Percentiles rank a stretch among this genome's conserved stretches.
Evolutionary conservation across 2,113 vertebrate species (phyloP).

Genomic region (Falcunculus frontatus): DNA sequence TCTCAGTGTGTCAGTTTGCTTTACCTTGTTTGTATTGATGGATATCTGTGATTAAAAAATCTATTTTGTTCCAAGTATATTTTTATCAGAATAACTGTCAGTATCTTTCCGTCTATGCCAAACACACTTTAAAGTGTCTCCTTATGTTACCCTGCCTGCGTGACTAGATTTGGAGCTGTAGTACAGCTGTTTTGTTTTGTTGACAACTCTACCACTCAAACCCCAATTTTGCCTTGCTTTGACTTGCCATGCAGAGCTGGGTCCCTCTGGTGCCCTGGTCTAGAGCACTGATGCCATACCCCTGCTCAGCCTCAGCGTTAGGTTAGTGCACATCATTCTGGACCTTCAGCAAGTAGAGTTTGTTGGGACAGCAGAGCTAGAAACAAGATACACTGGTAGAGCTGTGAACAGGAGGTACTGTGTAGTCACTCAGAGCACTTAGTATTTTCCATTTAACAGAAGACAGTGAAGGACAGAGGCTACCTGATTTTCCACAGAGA

Average conservation of each 20-base stretch:
- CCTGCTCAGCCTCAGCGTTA: neutral
- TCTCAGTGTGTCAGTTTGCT: neutral
- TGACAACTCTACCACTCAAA: neutral
- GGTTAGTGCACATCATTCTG: neutral
- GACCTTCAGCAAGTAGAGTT: neutral
- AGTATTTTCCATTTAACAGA: neutral
- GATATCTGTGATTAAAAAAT: neutral
- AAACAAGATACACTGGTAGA: neutral
- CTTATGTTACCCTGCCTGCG: neutral
- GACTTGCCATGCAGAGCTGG: neutral
- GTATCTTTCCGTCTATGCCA: neutral
- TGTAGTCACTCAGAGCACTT: neutral
- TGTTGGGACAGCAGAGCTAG: neutral
- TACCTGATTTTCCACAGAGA: neutral
- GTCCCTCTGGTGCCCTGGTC: neutral
- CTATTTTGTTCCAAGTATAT: conserved; percentile 16
- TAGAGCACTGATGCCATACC: neutral
- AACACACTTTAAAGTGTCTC: neutral
- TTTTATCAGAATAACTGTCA: conserved; percentile 27
- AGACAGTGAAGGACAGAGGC: neutral
- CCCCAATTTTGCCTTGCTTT: neutral
- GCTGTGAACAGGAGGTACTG: neutral
- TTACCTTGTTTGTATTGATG: conserved; percentile 10
- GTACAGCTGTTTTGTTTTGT: neutral
- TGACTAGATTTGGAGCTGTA: conserved; percentile 25